Percentiles rank a stretch among this genome's conserved stretches.
Conservation (phyloP, 2,888 invertebrate genomes). For the Patella depressa region DNA sequence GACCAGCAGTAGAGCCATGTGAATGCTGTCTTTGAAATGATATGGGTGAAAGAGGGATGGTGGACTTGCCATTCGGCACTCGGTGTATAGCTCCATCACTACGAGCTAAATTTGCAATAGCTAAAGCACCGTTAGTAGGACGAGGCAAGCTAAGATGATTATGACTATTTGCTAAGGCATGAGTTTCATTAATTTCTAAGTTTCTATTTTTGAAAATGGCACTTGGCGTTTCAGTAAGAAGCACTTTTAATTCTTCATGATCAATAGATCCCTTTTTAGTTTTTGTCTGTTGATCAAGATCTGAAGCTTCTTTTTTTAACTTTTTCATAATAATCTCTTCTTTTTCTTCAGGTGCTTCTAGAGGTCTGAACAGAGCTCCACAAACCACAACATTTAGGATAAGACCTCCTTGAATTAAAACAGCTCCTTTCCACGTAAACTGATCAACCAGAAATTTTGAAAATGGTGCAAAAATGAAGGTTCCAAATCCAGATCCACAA, state of each 20-base stretch:
- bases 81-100: conserved; percentile 47
- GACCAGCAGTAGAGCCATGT: conserved; percentile 6
- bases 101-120: conserved; percentile 23
- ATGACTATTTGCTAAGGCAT: conserved; percentile 7
- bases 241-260: conserved; percentile 6
- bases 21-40: conserved; percentile 14
- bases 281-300: conserved; percentile 5
- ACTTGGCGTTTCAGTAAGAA: neutral
- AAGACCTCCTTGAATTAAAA: conserved; percentile 86
- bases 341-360: conserved; percentile 79
- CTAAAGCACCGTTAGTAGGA: neutral
- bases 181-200: neutral
- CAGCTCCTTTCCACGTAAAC: conserved; percentile 90
- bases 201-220: neutral
- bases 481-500: conserved; percentile 96
- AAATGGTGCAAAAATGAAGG: conserved; percentile 85
- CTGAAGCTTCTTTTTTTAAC: conserved; percentile 8
- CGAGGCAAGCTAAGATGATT: neutral
- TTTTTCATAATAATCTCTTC: conserved; percentile 10
- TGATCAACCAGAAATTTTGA: conserved; percentile 76
- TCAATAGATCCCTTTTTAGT: neutral
- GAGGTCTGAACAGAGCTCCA: conserved; percentile 90
- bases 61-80: conserved; percentile 18
- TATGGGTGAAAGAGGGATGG: conserved; percentile 21
- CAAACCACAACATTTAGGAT: conserved; percentile 90